Evolutionary conservation across 2,888 invertebrate species (phyloP).

Genomic region (Metalampra italica): DNA sequence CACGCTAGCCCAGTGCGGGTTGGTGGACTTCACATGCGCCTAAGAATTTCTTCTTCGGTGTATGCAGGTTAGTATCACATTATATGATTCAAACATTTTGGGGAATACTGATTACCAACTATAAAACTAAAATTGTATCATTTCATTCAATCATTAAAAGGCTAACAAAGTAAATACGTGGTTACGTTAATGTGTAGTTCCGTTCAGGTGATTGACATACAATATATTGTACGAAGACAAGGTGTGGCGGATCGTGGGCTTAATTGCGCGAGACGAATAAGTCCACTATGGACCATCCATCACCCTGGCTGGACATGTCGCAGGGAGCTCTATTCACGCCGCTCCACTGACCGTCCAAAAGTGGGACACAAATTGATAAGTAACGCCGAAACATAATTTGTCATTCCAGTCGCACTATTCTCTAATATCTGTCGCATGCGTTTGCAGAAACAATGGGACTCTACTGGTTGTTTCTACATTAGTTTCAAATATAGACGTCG

Average conservation of each 20-base stretch:
- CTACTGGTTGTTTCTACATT: too few relatives aligned
- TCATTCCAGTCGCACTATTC: too few relatives aligned
- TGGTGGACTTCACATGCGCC: too few relatives aligned
- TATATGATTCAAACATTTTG: too few relatives aligned
- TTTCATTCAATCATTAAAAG: too few relatives aligned
- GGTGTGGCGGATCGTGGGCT: constrained; percentile 59
- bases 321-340: constrained; percentile 41
- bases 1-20: too few relatives aligned
- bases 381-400: constrained; percentile 29
- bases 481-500: too few relatives aligned
- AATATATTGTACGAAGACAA: constrained; percentile 63
- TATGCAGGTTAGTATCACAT: too few relatives aligned
- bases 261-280: constrained; percentile 61
- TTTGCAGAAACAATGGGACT: neutral
- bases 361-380: constrained; percentile 42
- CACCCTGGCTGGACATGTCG: constrained; percentile 44
- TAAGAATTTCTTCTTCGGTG: too few relatives aligned
- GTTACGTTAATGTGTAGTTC: constrained; percentile 41
- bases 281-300: constrained; percentile 55
- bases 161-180: too few relatives aligned
- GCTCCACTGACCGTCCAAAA: constrained; percentile 53
- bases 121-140: too few relatives aligned
- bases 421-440: constrained; percentile 23
- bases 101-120: too few relatives aligned
- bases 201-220: constrained; percentile 60